Evolutionary conservation across 2,888 invertebrate genomes (phyloP).

Genomic region (Nomada fabriciana): DNA sequence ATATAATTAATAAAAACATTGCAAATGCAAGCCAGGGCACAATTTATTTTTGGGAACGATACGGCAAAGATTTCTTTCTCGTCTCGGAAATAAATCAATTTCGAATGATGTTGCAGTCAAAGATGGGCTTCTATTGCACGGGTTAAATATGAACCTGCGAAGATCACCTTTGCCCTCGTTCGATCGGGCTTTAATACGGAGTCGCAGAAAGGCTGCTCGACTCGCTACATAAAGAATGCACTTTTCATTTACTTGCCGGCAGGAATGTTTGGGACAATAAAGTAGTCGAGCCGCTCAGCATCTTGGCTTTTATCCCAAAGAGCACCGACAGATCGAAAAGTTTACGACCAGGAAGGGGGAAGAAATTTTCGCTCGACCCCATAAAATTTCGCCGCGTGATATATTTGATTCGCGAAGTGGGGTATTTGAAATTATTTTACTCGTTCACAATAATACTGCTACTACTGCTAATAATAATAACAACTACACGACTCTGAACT

Average conservation of each 20-base stretch:
- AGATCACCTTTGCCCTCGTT: neutral
- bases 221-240: slow-evolving; percentile 12
- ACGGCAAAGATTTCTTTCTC: no score
- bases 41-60: no score
- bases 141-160: neutral
- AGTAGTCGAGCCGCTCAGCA: slow-evolving; percentile 6
- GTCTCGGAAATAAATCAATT: no score
- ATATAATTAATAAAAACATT: no score
- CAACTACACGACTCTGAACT: no score
- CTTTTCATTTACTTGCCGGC: slow-evolving; percentile 29
- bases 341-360: slow-evolving; percentile 22
- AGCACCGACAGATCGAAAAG: slow-evolving; percentile 31
- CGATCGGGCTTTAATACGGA: slow-evolving; percentile 30
- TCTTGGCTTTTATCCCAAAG: slow-evolving; percentile 41
- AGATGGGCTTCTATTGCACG: neutral
- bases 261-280: slow-evolving; percentile 27
- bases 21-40: no score
- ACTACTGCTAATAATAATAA: no score
- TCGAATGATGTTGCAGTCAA: neutral
- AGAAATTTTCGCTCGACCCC: slow-evolving; percentile 4
- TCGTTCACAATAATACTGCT: no score
- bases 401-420: no score
- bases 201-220: neutral
- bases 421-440: no score
- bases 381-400: slow-evolving; percentile 14